Conservation (phyloP, 2,888 invertebrate genomes). For the Pollenia griseotomentosa region DNA sequence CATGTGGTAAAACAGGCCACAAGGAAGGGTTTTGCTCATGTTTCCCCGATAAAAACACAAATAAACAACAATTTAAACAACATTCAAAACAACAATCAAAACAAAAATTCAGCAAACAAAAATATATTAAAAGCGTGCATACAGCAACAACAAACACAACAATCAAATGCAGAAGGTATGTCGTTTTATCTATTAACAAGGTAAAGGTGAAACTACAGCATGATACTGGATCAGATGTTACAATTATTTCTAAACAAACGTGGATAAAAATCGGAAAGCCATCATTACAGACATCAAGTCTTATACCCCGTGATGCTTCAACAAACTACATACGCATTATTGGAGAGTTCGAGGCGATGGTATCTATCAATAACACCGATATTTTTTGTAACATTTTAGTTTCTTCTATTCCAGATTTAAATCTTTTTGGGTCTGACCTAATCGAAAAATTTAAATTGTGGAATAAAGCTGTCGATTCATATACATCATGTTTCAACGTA, state of each 20-base stretch:
- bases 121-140: constrained; percentile 15
- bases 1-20: constrained; percentile 34
- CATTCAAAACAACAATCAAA: not conserved
- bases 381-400: constrained; percentile 25
- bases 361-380: not conserved
- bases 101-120: not conserved
- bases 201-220: constrained; percentile 25
- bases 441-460: constrained; percentile 7
- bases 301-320: not conserved
- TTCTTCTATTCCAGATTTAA: constrained; percentile 14
- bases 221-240: constrained; percentile 32
- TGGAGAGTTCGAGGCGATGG: not conserved
- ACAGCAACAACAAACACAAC: not conserved
- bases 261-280: constrained; percentile 33
- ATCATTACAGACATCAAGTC: constrained; percentile 9
- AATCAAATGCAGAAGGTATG: not conserved
- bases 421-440: not conserved
- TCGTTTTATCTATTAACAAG: not conserved
- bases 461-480: not conserved
- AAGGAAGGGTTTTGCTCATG: constrained; percentile 52
- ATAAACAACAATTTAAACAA: not conserved
- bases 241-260: constrained; percentile 15
- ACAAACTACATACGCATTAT: not conserved
- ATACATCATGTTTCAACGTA: constrained; percentile 16
- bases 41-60: constrained; percentile 11